Evolutionary conservation across 2,113 vertebrate genomes (phyloP), one percentile per base, ranked within the genome.

Genomic region (Spheniscus mendiculus): DNA sequence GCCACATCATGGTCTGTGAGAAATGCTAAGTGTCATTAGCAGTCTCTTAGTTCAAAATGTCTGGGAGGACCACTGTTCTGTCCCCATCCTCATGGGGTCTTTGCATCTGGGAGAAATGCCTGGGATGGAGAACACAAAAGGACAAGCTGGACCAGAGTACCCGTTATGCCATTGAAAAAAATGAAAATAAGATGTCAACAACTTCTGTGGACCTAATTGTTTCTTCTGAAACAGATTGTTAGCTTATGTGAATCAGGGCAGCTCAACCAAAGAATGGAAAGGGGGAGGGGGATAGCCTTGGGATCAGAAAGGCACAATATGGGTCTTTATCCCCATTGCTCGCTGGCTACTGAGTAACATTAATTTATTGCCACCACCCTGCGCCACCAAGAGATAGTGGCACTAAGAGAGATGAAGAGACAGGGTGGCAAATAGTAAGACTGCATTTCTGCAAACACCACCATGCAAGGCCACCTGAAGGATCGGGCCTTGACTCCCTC

Each of bases 151-250:
- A 87, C 58, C 15, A 5, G 32, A 89, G 83, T 50, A 83, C 44
- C 42, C 36, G 4, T 95, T 85, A 76, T 69, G 45, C 87, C 49
- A 80, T 29, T 94, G 90, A 49, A 62, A 92, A 61, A 95, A 77
- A 87, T 4, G 27, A 94, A 96, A 95, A 90, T 61, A 96, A 87
- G 83, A 95, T 96, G 89, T 96, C 93, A 95, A 91, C 91, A 96
- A 53, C 86, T 96, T 95, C 95, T 90, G 38, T 65, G 53, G 66
- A 44, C 40, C 65, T 92, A 89, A 92, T 94, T 96, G 89, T 96
- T 96, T 89, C 91, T 96, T 80, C 91, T 94, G 87, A 94, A 95
- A 79, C 62, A 90, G 78, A 94, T 91, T 93, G 89, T 94, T 94
- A 90, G 81, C 91, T 95, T 88, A 72, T 96, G 96, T 87, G 96